Percentiles rank a stretch among this genome's conserved stretches.
These are phyloP conservation scores for Dendrocincla fuliginosa DNA, from an alignment of 2,797 vertebrate species.

Conservation along the genomic window DNA sequence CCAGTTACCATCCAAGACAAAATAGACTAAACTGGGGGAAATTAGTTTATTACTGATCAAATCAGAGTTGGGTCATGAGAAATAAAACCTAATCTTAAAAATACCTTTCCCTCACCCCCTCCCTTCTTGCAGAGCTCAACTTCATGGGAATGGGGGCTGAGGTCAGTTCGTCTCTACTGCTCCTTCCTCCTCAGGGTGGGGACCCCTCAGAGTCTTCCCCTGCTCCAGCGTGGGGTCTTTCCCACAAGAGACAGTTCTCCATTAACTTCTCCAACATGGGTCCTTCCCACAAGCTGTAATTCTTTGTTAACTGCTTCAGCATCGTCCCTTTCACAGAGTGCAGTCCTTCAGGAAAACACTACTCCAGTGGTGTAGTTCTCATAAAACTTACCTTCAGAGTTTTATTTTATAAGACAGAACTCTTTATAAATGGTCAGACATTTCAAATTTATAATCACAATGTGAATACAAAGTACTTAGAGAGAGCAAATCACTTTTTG, in stretches of 20 bases:
- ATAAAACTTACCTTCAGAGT: not conserved
- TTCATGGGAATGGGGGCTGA: not conserved
- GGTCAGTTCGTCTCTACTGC: not conserved
- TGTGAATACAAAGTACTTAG: not conserved
- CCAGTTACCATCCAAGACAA: not conserved
- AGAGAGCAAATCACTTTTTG: not conserved
- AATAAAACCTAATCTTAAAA: not conserved
- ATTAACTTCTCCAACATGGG: not conserved
- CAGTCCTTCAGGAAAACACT: not conserved
- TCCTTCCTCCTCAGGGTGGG: not conserved
- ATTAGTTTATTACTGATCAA: not conserved
- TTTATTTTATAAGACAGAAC: not conserved
- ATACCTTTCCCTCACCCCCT: not conserved
- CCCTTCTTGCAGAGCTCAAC: not conserved
- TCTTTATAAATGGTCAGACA: not conserved
- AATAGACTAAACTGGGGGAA: not conserved
- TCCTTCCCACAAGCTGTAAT: not conserved
- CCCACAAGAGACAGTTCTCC: not conserved
- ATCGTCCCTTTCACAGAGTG: not conserved
- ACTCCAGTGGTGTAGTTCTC: not conserved
- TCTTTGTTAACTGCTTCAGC: not conserved
- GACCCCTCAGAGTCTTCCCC: not conserved
- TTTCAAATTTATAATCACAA: not conserved
- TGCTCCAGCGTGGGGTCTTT: not conserved
- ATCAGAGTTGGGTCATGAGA: not conserved